A percentile compares a stretch with the other conserved stretches of the same genome.
Evolutionary conservation across 2,797 vertebrate species (phyloP).

Genomic region (Phylloscopus collybita): DNA sequence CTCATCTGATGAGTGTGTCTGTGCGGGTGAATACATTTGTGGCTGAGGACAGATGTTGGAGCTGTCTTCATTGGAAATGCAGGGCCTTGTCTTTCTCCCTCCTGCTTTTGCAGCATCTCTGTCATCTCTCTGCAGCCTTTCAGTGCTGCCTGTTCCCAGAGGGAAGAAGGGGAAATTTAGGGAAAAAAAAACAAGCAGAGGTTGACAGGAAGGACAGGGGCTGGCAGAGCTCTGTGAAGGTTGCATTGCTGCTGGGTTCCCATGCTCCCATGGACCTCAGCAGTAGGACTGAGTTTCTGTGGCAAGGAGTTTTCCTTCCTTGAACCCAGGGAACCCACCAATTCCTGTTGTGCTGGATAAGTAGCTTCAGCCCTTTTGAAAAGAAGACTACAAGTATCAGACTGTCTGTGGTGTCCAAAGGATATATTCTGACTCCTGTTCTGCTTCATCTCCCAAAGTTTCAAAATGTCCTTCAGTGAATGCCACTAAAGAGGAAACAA

Average conservation of each 20-base stretch:
- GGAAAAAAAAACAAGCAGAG: not conserved
- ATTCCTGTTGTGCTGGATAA: not conserved
- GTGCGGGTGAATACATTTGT: conserved; percentile 61
- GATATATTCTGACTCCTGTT: not conserved
- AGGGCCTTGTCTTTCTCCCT: not conserved
- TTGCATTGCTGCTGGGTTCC: not conserved
- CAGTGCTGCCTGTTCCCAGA: not conserved
- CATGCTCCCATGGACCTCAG: not conserved
- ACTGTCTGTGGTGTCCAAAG: not conserved
- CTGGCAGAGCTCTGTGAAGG: not conserved
- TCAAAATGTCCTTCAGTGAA: not conserved
- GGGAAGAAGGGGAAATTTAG: not conserved
- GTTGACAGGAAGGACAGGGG: not conserved
- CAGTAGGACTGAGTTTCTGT: not conserved
- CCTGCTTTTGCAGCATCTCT: not conserved
- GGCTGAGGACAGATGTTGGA: conserved; percentile 63
- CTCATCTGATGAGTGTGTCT: conserved; percentile 66
- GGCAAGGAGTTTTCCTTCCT: not conserved
- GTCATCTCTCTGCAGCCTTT: not conserved
- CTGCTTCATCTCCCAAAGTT: not conserved
- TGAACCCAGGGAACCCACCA: not conserved
- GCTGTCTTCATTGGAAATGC: conserved; percentile 2
- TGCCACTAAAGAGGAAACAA: not conserved
- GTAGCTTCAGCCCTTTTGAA: not conserved
- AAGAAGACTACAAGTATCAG: not conserved